Evolutionary conservation across 2,113 vertebrate genomes (phyloP), one percentile per base, ranked within the genome.

Genomic region (Pelobates fuscus): DNA sequence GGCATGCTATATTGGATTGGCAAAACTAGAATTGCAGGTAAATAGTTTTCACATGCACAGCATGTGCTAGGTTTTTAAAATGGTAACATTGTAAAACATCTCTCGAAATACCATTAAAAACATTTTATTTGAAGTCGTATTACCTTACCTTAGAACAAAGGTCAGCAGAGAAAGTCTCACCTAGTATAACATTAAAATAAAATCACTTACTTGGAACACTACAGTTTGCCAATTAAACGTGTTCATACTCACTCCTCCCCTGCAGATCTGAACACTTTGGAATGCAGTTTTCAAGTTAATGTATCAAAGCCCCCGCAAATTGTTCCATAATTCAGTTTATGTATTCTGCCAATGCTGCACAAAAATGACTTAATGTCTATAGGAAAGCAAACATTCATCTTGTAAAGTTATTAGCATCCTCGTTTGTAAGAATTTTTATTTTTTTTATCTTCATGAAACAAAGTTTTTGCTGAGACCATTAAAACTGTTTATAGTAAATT

Each of bases 381-480:
- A 84, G 85, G 87, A 91, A 89, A 83, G 78, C 0, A 78, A 84
- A 44, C 70, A 79, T 90, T 88, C 88, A 87, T 90, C 89, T 88
- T 81, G 44, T 84, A 81, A 86, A 77, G 83, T 87, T 92, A 88
- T 91, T 91, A 89, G 79, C 78, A 81, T 49, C 21, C 79, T 87
- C 55, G 65, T 85, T 84, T 86, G 77, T 81, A 71, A 69, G n/a
- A 75, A 46, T 44, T 43, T 7, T 30, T 74, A 32, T 65, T 79
- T 77, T 81, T 76, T 79, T 83, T 78, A 69, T 83, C 59, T 87
- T 86, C 84, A 82, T 70, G 77, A 86, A 88, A 88, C 63, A 86
- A 86, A 85, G 71, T 86, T 92, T 94, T 88, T 91, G 89, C 89
- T 93, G 90, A 94, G 83, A 69, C 32, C 37, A 81, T 83, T 84